phyloP scores from a whole-genome alignment of 2,797 vertebrate genomes.

The Yasuhikotakia modesta region DNA sequence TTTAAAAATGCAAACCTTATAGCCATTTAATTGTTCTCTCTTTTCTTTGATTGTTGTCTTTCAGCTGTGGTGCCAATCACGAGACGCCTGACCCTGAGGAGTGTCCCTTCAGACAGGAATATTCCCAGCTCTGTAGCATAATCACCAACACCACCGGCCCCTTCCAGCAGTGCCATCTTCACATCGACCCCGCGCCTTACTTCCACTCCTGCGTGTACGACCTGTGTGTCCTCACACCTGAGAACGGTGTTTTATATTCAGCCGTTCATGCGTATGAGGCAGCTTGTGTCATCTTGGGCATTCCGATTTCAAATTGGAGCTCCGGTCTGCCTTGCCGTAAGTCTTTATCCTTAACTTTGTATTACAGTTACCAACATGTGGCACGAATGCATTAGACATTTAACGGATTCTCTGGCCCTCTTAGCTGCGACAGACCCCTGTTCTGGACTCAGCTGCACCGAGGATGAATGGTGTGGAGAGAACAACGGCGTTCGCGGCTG shows the following conservation, averaged over 20 bases:
- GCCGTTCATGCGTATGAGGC: conserved; percentile 68
- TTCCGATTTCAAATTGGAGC: conserved; percentile 66
- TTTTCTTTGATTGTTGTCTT: not conserved
- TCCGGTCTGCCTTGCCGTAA: conserved; percentile 51
- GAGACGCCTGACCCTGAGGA: not conserved
- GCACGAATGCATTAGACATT: too few species aligned
- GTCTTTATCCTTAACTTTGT: not conserved
- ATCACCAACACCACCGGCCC: conserved; percentile 69
- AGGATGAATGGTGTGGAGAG: conserved; percentile 57
- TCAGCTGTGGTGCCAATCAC: conserved; percentile 63
- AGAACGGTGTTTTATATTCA: conserved; percentile 68
- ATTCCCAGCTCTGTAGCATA: conserved; percentile 67
- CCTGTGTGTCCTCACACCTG: conserved; percentile 71
- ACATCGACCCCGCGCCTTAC: conserved; percentile 64
- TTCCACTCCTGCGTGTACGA: conserved; percentile 71
- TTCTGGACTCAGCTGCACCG: conserved; percentile 48
- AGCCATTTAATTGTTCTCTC: not conserved
- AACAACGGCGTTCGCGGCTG: conserved; percentile 56
- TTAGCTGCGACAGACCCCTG: conserved; percentile 45
- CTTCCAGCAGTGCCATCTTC: conserved; percentile 67
- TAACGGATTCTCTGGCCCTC: not conserved
- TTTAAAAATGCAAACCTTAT: not conserved
- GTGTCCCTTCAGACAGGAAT: conserved; percentile 60
- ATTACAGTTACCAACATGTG: not conserved
- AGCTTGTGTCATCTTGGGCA: conserved; percentile 58